A percentile compares a stretch with the other conserved stretches of the same genome.
Evolutionary conservation across 2,888 invertebrate genomes (phyloP).

Genomic region (Lasioglossum zephyrum): DNA sequence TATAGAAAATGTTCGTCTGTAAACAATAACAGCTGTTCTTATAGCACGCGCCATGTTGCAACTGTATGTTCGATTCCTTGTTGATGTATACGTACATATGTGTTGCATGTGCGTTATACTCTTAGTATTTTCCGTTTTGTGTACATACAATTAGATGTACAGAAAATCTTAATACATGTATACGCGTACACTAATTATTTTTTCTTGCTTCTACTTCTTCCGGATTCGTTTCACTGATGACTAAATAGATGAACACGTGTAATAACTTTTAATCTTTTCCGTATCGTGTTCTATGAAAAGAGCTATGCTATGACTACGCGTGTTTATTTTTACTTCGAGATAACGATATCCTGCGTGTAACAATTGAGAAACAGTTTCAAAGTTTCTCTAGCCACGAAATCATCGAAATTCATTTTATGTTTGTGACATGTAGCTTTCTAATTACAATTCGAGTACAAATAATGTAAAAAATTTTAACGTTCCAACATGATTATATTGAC

Average conservation of each 20-base stretch:
- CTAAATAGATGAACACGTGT: not conserved
- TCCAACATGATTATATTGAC: slow-evolving; percentile 53
- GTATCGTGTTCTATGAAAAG: not conserved
- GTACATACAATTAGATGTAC: not conserved
- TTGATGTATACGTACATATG: not conserved
- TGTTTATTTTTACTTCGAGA: not conserved
- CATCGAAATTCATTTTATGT: slow-evolving; percentile 6
- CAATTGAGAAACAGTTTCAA: slow-evolving; percentile 12
- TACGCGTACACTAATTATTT: not conserved
- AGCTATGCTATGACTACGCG: not conserved
- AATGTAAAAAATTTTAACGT: slow-evolving; percentile 10
- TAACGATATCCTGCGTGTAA: not conserved
- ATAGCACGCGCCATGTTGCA: slow-evolving; percentile 74
- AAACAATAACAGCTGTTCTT: slow-evolving; percentile 81
- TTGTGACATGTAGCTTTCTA: not conserved
- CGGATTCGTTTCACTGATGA: not conserved
- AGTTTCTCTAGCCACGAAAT: not conserved
- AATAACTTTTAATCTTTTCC: not conserved
- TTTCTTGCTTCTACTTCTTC: not conserved
- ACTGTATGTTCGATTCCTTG: not conserved
- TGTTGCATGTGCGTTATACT: not conserved
- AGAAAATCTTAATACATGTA: not conserved
- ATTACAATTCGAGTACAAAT: not conserved
- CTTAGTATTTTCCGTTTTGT: not conserved
- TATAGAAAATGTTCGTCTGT: slow-evolving; percentile 79